phyloP scores from a whole-genome alignment of 2,797 vertebrate genomes.

The Eupleurogrammus muticus region DNA sequence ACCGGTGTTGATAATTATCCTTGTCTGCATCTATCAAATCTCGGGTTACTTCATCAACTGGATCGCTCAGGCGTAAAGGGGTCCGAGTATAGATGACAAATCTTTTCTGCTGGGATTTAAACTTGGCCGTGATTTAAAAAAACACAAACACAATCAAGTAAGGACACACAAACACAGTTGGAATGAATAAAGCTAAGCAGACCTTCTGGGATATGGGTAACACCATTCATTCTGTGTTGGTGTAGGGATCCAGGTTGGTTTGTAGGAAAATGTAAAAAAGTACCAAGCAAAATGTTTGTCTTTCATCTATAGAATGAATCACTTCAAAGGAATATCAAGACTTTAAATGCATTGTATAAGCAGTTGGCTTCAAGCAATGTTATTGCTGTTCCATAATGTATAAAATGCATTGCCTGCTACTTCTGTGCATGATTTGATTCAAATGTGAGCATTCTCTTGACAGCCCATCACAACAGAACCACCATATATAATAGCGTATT shows the following conservation, averaged over 20 bases:
- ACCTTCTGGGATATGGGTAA: too few species aligned
- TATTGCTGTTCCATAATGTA: background rate
- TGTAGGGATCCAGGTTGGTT: background rate
- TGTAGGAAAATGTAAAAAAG: background rate
- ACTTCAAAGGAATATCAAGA: background rate
- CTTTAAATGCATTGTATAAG: constrained; percentile 7
- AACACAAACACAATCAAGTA: background rate
- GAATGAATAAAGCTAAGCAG: background rate
- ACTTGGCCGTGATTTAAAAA: constrained; percentile 5
- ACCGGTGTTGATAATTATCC: constrained; percentile 28
- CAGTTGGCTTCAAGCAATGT: background rate
- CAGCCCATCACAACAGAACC: constrained; percentile 2
- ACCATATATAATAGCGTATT: background rate
- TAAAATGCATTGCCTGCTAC: constrained; percentile 3
- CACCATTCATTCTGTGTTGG: background rate
- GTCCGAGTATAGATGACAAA: constrained; percentile 8
- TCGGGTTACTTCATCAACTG: constrained; percentile 30
- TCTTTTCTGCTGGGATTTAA: constrained; percentile 3
- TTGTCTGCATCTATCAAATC: background rate
- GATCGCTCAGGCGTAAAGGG: constrained; percentile 17
- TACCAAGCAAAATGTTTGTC: background rate
- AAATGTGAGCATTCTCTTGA: constrained; percentile 15
- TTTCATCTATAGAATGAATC: background rate
- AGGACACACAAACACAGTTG: background rate
- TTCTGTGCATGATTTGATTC: constrained; percentile 25